These are phyloP conservation scores for Bradypus variegatus DNA, from an alignment of 2,797 vertebrate species.

Conservation along the genomic window DNA sequence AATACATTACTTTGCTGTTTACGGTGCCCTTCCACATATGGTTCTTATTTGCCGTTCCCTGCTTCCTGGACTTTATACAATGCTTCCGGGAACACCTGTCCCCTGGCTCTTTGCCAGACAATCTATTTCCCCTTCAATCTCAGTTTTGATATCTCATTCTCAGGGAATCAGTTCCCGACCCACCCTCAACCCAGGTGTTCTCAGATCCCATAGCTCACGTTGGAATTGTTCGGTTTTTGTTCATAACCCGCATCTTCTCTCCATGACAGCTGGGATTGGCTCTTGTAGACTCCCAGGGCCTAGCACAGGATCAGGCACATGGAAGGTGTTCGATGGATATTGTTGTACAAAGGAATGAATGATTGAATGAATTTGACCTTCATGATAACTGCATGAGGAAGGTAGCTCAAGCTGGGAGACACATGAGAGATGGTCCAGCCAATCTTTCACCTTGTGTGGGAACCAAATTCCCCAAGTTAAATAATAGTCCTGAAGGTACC, in stretches of 20 bases:
- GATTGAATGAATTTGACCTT: neutral
- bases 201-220: neutral
- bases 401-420: neutral
- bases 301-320: neutral
- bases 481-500: neutral
- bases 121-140: neutral
- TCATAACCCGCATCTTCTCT: neutral
- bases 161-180: slow-evolving; percentile 7
- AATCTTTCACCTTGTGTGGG: neutral
- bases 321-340: neutral
- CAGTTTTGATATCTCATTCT: neutral
- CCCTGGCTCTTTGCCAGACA: neutral
- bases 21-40: neutral
- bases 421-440: neutral
- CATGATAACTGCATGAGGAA: neutral
- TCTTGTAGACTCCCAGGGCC: neutral
- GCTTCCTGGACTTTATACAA: neutral
- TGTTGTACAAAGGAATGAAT: neutral
- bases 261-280: neutral
- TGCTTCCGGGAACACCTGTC: neutral
- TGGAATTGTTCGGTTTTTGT: neutral
- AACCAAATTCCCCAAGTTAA: neutral
- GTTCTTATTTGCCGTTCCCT: neutral
- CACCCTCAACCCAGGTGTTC: neutral
- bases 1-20: neutral